Evolutionary conservation across 2,888 invertebrate species (phyloP), one percentile per base, ranked within the genome.

Genomic region (Pterostichus madidus): DNA sequence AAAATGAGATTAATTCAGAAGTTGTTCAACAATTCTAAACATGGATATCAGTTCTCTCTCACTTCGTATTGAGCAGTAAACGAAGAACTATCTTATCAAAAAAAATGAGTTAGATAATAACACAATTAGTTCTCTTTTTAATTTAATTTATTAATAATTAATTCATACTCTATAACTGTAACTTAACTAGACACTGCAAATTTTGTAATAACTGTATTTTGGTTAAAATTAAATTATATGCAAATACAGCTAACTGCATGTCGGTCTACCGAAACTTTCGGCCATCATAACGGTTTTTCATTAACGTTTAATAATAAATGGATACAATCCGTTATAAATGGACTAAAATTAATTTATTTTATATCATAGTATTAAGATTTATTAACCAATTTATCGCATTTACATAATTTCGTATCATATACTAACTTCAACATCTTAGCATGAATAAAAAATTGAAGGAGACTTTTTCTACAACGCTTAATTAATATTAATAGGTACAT

Each of bases 1-100:
- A 2, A 49, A n/a, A 10, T 75, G 32, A 75, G 39, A 71, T 71
- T 56, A 64, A 71, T 71, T 71, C 39, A 44, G 24, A 71, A 71
- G 68, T 44, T 17, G 15, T 44, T 44, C 17, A 61, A 15, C 17
- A 44, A 52, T 32, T 39, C 13, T 5, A n/a, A 61, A 11, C 32
- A 24, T 17, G 13, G 15, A 59, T 2, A 24, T 53, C 13, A 53
- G 13, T 53, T 15, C 17, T 56, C 13, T 17, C 53, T 56, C 17
- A 3, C 17, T 56, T 15, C 13, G 13, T 8, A 56, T 56, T 15
- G 13, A 2, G 24, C 53, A 17, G 1, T 15, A 15, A 56, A 56
- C 17, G 1, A 17, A 6, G 8, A 8, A 56, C 53, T n/a, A n/a
- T n/a, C n/a, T 17, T 15, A 56, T 56, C 5, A 3, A 56, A 3